Percentiles rank a stretch among this genome's conserved stretches.
Evolutionary conservation across 2,113 vertebrate species (phyloP).

Genomic region (Pelvicachromis taeniatus): DNA sequence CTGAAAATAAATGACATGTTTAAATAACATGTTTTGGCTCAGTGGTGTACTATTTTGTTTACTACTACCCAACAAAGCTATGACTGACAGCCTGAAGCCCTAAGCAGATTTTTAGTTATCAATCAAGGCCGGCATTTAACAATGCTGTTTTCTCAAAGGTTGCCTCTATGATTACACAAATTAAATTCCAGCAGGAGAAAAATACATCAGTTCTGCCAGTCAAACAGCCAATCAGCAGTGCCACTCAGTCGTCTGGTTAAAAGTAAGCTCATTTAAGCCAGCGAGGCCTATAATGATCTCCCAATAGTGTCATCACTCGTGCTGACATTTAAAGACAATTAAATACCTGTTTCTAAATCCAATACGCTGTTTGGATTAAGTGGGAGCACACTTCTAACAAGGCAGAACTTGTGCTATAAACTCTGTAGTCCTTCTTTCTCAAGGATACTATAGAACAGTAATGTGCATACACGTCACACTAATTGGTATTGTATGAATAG

Average conservation of each 20-base stretch:
- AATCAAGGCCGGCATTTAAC: slow-evolving; percentile 15
- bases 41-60: not conserved
- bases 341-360: slow-evolving; percentile 51
- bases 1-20: not conserved
- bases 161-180: slow-evolving; percentile 36
- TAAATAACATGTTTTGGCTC: not conserved
- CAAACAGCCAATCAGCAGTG: slow-evolving; percentile 9
- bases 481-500: not conserved
- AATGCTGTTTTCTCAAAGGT: slow-evolving; percentile 2
- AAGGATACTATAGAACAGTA: not conserved
- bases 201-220: slow-evolving; percentile 30
- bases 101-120: not conserved
- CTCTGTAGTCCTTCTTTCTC: not conserved
- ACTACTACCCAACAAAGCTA: not conserved
- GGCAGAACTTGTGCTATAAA: not conserved
- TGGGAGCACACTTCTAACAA: not conserved
- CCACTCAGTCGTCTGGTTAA: slow-evolving; percentile 27
- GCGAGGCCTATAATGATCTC: slow-evolving; percentile 49
- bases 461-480: not conserved
- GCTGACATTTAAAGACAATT: slow-evolving; percentile 67
- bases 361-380: slow-evolving; percentile 13
- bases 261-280: slow-evolving; percentile 18
- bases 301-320: slow-evolving; percentile 44
- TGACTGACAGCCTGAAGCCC: not conserved
- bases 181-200: slow-evolving; percentile 28